Base-by-base conservation (phyloP, 2,888 invertebrate species). In the Apodemia duryi region DNA sequence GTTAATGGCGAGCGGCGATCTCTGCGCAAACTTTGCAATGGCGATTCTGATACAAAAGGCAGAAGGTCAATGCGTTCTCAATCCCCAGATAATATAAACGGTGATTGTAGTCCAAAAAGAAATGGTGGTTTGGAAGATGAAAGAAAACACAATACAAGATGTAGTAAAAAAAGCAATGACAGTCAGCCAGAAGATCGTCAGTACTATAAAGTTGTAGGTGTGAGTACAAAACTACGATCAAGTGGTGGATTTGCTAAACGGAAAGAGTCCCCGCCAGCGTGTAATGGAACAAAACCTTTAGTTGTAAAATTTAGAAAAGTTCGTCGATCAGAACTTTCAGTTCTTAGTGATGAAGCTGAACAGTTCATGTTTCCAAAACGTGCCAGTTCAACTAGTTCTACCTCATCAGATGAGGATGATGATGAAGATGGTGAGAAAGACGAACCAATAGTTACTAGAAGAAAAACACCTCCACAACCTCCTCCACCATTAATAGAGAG, bases 281-380 rank as follows among this genome's bases (percentile, higher is more conserved):
- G 94, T 54, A 94, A 93, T 72, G 91, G 91, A 51, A 75, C 88
- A 0, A 84, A 88, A 62, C 89, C 94, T 1, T 88, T 95, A 38
- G 95, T 96, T 32, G 96, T 96, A 0, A 95, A 96, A 76, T 95
- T 96, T 67, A 94, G 94, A 64, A 95, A 96, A 70, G 94, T 96
- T 28, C 91, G 96, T 5, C 93, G 94, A 63, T 95, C 96, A 0
- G 96, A 97, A 81, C 78, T 97, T 63, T 94, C 95, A 0, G 93
- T 95, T 63, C 83, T 97, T 62, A 97, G 96, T 76, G 96, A 96
- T 73, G 97, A 97, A 81, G 97, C 97, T 0, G 97, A 97, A 75
- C 97, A 95, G 73, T 97, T 97, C 78, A 95, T 97, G 94, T 97
- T 97, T 78, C 95, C 96, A 0, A 94, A 94, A 72, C 92, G 94